These are phyloP conservation scores for Andrena dorsata DNA, from an alignment of 2,888 invertebrate genomes.

Conservation along the genomic window DNA sequence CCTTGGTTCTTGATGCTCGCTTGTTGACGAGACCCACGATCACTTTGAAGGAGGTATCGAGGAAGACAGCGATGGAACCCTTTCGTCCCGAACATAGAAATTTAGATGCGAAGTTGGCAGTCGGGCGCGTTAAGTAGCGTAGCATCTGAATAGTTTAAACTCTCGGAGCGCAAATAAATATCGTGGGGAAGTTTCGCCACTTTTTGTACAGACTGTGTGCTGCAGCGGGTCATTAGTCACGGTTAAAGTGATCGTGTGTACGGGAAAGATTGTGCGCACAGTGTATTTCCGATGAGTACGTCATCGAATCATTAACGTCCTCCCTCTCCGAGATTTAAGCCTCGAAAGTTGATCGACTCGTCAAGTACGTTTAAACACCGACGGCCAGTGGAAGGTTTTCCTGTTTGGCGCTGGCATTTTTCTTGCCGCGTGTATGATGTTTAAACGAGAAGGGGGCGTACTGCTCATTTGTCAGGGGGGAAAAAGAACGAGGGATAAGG, in stretches of 20 bases:
- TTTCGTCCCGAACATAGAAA: too few relatives aligned
- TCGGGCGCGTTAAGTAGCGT: not conserved
- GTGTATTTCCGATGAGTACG: not conserved
- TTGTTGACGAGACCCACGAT: too few relatives aligned
- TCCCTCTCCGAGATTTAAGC: not conserved
- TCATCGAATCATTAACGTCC: not conserved
- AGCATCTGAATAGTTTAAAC: not conserved
- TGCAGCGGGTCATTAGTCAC: too few relatives aligned
- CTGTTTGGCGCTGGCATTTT: slow-evolving; percentile 38
- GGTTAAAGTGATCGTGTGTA: too few relatives aligned
- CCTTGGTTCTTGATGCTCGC: too few relatives aligned
- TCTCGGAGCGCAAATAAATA: too few relatives aligned
- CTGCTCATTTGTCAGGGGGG: slow-evolving; percentile 50
- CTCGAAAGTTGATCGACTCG: slow-evolving; percentile 9
- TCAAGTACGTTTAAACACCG: slow-evolving; percentile 34
- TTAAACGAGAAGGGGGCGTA: slow-evolving; percentile 66
- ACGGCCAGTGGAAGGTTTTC: slow-evolving; percentile 6
- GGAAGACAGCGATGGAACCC: too few relatives aligned
- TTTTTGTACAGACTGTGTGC: too few relatives aligned
- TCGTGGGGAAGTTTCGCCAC: too few relatives aligned
- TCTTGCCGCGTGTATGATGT: slow-evolving; percentile 45
- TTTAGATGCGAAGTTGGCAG: too few relatives aligned
- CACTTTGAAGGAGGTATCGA: too few relatives aligned
- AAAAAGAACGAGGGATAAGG: slow-evolving; percentile 37
- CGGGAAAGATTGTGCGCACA: too few relatives aligned